These are phyloP conservation scores for Ethmia dodecea DNA, from an alignment of 2,888 invertebrate species.

Conservation along the genomic window DNA sequence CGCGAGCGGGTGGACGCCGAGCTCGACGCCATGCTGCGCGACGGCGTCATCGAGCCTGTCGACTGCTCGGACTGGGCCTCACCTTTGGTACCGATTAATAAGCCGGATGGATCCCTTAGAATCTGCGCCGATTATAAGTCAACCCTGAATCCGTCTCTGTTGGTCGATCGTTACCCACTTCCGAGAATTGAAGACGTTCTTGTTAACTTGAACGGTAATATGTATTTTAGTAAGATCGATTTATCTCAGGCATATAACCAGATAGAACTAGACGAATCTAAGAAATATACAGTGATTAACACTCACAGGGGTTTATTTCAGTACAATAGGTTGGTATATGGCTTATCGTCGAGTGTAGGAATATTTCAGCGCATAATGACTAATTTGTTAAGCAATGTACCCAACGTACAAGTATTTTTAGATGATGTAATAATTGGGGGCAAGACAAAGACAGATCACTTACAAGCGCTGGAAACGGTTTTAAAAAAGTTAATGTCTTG, in stretches of 20 bases:
- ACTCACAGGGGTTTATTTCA: background rate
- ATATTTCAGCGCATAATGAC: background rate
- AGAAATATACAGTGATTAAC: background rate
- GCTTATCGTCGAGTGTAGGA: background rate
- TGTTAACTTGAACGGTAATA: background rate
- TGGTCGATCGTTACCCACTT: background rate
- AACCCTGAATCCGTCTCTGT: background rate
- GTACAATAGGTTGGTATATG: conserved; percentile 1
- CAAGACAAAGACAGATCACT: background rate
- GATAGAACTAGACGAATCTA: background rate
- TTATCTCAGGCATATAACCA: background rate
- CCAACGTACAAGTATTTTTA: background rate
- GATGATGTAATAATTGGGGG: conserved; percentile 2
- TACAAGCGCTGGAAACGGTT: background rate
- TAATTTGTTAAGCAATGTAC: background rate
- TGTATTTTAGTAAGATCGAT: background rate
- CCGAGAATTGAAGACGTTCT: background rate
- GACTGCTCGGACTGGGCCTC: background rate
- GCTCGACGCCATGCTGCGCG: background rate
- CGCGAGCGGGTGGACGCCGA: background rate
- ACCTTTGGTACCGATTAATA: background rate
- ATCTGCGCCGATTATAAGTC: background rate
- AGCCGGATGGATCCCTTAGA: background rate
- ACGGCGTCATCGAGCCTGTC: background rate
- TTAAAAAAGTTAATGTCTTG: background rate